These are phyloP conservation scores for Latrodectus hesperus DNA, from an alignment of 2,888 invertebrate genomes.

Conservation along the genomic window DNA sequence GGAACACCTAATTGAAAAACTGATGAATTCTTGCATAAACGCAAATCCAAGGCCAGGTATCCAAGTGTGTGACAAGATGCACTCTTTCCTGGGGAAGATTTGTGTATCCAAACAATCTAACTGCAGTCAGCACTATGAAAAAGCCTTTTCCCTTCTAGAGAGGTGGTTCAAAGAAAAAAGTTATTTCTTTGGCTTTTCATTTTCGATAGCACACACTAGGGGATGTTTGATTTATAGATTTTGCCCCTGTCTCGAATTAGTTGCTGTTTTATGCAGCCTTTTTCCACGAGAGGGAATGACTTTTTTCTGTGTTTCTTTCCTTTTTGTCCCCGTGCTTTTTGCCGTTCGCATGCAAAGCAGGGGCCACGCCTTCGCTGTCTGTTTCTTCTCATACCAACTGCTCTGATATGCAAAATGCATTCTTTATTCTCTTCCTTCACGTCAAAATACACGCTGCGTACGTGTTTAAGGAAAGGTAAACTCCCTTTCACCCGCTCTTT, in stretches of 20 bases:
- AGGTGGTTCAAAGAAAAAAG: neutral
- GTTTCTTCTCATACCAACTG: conserved; percentile 27
- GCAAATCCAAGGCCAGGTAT: no score
- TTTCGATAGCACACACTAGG: no score
- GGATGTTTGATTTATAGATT: conserved; percentile 55
- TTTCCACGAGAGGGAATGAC: conserved; percentile 37
- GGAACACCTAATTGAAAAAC: no score
- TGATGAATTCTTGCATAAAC: no score
- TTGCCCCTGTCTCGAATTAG: conserved; percentile 51
- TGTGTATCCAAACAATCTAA: no score
- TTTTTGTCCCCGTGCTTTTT: conserved; percentile 19
- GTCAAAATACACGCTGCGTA: conserved; percentile 37
- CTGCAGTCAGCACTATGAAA: no score
- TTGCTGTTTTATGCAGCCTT: conserved; percentile 63
- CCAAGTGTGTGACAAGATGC: no score
- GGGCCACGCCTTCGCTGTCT: conserved; percentile 51
- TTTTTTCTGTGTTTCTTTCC: conserved; percentile 32
- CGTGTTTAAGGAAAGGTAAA: conserved; percentile 40
- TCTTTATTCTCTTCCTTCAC: conserved; percentile 29
- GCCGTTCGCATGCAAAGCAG: conserved; percentile 62
- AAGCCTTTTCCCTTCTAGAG: no score
- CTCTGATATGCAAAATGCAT: conserved; percentile 63
- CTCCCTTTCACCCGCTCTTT: conserved; percentile 10
- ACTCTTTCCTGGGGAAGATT: no score
- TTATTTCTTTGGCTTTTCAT: no score